Evolutionary conservation across 2,888 invertebrate species (phyloP), one percentile per base, ranked within the genome.

Genomic region (Cancer borealis): DNA sequence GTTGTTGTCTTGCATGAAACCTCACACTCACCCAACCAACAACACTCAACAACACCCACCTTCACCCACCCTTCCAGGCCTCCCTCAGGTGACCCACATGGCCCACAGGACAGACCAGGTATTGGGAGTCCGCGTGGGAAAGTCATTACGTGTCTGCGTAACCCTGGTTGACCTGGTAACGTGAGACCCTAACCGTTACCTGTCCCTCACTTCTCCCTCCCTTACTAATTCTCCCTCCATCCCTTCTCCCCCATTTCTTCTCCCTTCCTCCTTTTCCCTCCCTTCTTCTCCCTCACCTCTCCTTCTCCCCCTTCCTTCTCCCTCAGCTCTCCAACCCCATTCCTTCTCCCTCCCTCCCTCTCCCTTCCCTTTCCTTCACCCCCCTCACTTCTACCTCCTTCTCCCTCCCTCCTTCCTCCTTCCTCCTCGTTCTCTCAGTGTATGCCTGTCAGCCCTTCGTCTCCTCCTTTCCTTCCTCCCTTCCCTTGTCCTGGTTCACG

Each of bases 91-190:
- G 79, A 26, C 30, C 79, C 79, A 30, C 79, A 30, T 79, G 79
- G 79, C 30, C 30, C 10, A 30, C 79, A 79, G 79, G 79, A 79
- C 79, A 79, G 30, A 14, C 30, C 79, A 79, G 79, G 79, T 79
- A 79, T 79, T 12, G 79, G 79, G 79, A 21, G 79, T 10, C 30
- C 30, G 79, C 79, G 79, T 79, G 79, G 79, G 79, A 79, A 79
- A 79, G 79, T 26, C 79, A 26, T 79, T 79, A 79, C 30, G 26
- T 79, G 79, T 30, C 79, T 30, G 8, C 79, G 79, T 79, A 79
- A 79, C 79, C 79, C 6, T 79, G 79, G 30, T 30, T 79, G 79
- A 79, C 79, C 79, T 79, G 79, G 79, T 79, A 79, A 79, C 79
- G 30, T 79, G 79, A 79, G 30, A 79, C 30, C 79, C 79, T 30